Evolutionary conservation across 2,888 invertebrate species (phyloP).

Genomic region (Blastobasis adustella): DNA sequence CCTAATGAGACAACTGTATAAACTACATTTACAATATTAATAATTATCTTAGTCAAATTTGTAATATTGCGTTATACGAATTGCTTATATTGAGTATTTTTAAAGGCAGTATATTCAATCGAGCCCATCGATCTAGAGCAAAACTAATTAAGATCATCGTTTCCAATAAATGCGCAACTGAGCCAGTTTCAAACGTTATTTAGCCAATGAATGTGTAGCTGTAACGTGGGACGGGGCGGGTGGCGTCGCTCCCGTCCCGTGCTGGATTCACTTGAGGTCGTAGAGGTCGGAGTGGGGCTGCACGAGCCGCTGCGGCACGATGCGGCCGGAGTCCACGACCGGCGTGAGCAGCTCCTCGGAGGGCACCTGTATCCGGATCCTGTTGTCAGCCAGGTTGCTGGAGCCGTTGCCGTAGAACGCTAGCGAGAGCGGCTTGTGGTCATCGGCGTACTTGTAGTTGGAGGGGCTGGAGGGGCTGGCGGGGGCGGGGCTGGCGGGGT

Average conservation of each 20-base stretch:
- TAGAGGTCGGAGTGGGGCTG: conserved; percentile 58
- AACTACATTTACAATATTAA: too few species aligned
- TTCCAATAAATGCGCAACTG: too few species aligned
- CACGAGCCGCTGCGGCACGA: conserved; percentile 52
- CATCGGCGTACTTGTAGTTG: conserved; percentile 52
- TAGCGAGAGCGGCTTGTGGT: conserved; percentile 56
- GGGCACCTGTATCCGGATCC: conserved; percentile 82
- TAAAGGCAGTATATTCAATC: too few species aligned
- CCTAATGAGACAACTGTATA: too few species aligned
- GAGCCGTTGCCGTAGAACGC: conserved; percentile 71
- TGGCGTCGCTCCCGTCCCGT: too few species aligned
- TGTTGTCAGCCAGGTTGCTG: conserved; percentile 76
- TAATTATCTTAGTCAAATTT: too few species aligned
- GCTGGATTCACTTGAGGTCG: conserved; percentile 45
- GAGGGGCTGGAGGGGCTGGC: conserved; percentile 58
- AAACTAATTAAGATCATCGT: too few species aligned
- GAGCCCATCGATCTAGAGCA: too few species aligned
- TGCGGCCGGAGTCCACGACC: conserved; percentile 76
- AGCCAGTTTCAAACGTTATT: too few species aligned
- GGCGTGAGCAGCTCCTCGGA: conserved; percentile 80
- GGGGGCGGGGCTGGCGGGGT: conserved; percentile 59
- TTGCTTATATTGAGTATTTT: too few species aligned
- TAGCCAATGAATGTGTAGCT: not conserved
- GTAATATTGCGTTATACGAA: too few species aligned
- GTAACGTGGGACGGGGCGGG: too few species aligned